Base-by-base conservation (phyloP, 2,797 vertebrate genomes). In the Lutjanus campechanus region DNA sequence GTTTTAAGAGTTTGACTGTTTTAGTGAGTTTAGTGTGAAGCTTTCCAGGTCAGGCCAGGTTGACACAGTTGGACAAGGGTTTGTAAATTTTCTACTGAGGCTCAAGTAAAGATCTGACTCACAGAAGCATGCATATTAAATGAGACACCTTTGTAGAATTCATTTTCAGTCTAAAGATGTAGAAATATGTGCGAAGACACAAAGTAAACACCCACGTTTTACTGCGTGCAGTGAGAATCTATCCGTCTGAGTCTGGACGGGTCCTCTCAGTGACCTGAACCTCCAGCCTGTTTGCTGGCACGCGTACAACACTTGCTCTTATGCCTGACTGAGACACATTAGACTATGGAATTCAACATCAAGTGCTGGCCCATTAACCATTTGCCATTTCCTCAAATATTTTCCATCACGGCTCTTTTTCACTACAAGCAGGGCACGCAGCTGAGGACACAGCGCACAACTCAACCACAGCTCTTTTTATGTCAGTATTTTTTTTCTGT, bases 311-410 rank as follows among this genome's bases (percentile, higher is more conserved):
- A 88, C 90, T 88, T 83, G 83, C 88, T 94, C 85, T 89, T 91
- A 91, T 93, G 94, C 89, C 86, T 92, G 84, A 91, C 90, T 91
- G 92, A 92, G 92, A 91, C 91, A 94, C 93, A 94, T 94, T 93
- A 95, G 91, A 86, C 93, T 90, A 90, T 91, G 93, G 91, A 94
- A 95, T 94, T 94, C 88, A 91, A 93, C 93, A 93, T 94, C 91
- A 92, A 93, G 92, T 82, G 82, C 88, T 79, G 93, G 91, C 83
- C 89, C 93, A 94, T 94, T 94, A 94, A 93, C 88, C 75, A 61
- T 91, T 93, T 88, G 93, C 92, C 90, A 93, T 94, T 95, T 94
- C 91, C 92, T 94, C 86, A 92, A 88, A 92, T 94, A 94, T 92
- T 94, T 95, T 94, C 93, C 93, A 93, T 85, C 90, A 78, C 11